Evolutionary conservation across 2,888 invertebrate genomes (phyloP).

Genomic region (Cephonodes hylas): DNA sequence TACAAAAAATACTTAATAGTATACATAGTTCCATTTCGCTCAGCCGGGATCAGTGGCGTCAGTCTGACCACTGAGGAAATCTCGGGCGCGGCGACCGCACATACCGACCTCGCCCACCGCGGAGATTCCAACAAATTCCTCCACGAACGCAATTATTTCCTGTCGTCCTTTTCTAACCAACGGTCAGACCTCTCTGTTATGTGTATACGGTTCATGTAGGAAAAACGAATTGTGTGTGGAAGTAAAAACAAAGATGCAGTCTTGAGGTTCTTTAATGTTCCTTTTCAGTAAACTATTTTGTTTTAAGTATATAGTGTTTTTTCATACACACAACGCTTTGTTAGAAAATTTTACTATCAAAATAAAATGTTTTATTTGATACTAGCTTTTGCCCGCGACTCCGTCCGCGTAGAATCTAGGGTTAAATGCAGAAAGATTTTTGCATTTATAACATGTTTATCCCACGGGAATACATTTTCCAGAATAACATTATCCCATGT

Average conservation of each 20-base stretch:
- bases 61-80: conserved; percentile 60
- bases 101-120: conserved; percentile 55
- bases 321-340: too few species aligned
- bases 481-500: too few species aligned
- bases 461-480: too few species aligned
- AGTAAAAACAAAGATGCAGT: neutral
- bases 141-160: conserved; percentile 29
- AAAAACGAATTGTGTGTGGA: neutral
- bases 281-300: too few species aligned
- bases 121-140: conserved; percentile 64
- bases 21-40: neutral
- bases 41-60: neutral
- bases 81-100: conserved; percentile 64
- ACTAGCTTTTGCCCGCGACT: too few species aligned
- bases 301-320: too few species aligned
- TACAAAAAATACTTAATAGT: neutral
- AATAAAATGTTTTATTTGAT: too few species aligned
- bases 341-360: too few species aligned
- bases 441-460: too few species aligned
- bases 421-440: too few species aligned
- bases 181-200: neutral
- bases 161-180: conserved; percentile 44
- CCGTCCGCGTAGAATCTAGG: too few species aligned
- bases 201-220: neutral
- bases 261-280: neutral